Evolutionary conservation across 2,113 vertebrate species (phyloP).

Genomic region (Galeopterus variegatus): DNA sequence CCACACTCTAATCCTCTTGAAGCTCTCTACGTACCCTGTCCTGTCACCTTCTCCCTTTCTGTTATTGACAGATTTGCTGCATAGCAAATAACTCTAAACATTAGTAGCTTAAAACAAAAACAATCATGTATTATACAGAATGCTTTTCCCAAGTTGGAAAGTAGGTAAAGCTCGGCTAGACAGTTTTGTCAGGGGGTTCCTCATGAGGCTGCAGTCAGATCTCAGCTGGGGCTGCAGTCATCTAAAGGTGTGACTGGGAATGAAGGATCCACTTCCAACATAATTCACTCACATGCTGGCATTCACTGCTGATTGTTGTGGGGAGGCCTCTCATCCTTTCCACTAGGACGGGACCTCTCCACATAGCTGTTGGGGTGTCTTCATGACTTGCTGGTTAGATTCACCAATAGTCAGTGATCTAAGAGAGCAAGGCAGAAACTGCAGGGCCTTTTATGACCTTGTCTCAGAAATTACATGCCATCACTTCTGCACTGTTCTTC

Average conservation of each 20-base stretch:
- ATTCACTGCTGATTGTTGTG: background rate
- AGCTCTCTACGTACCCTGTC: background rate
- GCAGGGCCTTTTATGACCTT: background rate
- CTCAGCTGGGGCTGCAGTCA: background rate
- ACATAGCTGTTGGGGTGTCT: background rate
- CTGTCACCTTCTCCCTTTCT: background rate
- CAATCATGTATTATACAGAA: background rate
- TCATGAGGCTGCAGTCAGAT: background rate
- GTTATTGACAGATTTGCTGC: background rate
- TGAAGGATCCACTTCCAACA: background rate
- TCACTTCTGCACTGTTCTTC: background rate
- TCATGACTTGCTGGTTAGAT: background rate
- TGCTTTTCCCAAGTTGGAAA: background rate
- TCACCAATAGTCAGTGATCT: background rate
- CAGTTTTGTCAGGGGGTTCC: background rate
- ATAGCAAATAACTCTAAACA: background rate
- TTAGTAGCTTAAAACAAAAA: conserved; percentile 4
- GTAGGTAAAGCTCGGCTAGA: background rate
- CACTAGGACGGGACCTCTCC: background rate
- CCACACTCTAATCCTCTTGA: too few species aligned
- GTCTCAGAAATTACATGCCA: background rate
- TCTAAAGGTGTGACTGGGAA: background rate
- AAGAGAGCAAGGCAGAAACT: background rate
- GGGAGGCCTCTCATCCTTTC: background rate
- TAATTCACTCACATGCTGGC: background rate